Evolutionary conservation across 2,113 vertebrate species (phyloP).

Genomic region (Pampusana beccarii): DNA sequence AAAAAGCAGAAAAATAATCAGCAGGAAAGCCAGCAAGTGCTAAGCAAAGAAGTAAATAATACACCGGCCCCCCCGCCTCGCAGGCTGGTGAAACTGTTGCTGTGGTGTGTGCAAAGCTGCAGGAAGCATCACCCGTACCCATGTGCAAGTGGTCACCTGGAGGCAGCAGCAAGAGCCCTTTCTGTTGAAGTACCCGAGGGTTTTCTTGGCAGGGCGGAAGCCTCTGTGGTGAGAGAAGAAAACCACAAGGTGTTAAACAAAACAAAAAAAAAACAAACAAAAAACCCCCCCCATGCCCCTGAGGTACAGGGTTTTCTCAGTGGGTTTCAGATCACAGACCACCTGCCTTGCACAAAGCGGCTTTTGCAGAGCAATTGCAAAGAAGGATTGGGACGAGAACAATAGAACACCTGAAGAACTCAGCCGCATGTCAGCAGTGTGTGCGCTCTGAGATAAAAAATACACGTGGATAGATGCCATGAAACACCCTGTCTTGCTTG

Average conservation of each 20-base stretch:
- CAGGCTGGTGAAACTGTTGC: not conserved
- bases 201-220: slow-evolving; percentile 38
- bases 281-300: not conserved
- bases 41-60: not conserved
- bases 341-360: not conserved
- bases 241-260: not conserved
- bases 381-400: not conserved
- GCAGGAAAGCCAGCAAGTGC: not conserved
- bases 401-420: not conserved
- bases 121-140: not conserved
- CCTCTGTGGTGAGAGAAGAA: slow-evolving; percentile 35
- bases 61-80: rapidly evolving
- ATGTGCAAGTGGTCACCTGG: not conserved
- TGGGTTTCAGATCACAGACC: slow-evolving; percentile 29
- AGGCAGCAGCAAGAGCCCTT: not conserved
- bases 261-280: not conserved
- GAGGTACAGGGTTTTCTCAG: not conserved
- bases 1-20: not conserved
- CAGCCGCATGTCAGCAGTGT: not conserved
- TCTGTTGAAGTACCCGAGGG: not conserved
- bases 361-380: not conserved
- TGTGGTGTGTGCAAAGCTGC: not conserved
- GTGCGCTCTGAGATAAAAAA: not conserved
- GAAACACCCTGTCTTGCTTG: not conserved
- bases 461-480: rapidly evolving